These are phyloP conservation scores for Abrostola triplasia DNA, from an alignment of 2,888 invertebrate genomes.

Conservation along the genomic window DNA sequence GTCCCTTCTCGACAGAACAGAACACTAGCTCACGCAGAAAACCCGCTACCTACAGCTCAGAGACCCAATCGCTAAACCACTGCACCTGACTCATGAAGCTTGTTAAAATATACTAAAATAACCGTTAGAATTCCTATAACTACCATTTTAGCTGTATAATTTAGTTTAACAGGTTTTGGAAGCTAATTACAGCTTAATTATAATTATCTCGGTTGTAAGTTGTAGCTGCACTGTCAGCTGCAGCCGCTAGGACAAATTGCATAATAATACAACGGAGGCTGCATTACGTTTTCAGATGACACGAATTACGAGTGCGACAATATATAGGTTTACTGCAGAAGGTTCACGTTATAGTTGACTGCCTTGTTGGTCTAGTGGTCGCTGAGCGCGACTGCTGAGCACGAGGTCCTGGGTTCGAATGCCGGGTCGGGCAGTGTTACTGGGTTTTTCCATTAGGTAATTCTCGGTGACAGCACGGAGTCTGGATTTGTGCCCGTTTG, in stretches of 20 bases:
- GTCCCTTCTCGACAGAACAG: too few relatives aligned
- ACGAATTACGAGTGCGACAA: constrained; percentile 16
- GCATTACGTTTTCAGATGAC: constrained; percentile 40
- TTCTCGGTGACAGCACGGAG: too few relatives aligned
- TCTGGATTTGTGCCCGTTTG: too few relatives aligned
- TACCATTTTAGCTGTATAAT: neutral
- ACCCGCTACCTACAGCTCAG: too few relatives aligned
- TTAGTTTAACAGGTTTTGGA: neutral
- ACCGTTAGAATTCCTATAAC: neutral
- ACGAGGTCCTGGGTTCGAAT: too few relatives aligned
- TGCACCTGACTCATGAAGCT: neutral
- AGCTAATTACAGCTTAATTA: neutral
- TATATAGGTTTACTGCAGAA: constrained; percentile 19
- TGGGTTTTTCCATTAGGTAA: too few relatives aligned
- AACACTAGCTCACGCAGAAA: too few relatives aligned
- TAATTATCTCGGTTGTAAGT: neutral
- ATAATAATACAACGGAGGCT: constrained; percentile 36
- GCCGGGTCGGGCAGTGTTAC: too few relatives aligned
- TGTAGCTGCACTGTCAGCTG: constrained; percentile 32
- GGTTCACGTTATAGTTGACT: constrained; percentile 1
- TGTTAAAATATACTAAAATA: neutral
- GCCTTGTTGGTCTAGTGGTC: too few relatives aligned
- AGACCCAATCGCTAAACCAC: too few relatives aligned
- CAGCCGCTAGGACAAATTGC: constrained; percentile 36
- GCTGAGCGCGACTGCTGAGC: too few relatives aligned